Evolutionary conservation across 2,797 vertebrate genomes (phyloP), one percentile per base, ranked within the genome.

Genomic region (Holocentrus rufus): DNA sequence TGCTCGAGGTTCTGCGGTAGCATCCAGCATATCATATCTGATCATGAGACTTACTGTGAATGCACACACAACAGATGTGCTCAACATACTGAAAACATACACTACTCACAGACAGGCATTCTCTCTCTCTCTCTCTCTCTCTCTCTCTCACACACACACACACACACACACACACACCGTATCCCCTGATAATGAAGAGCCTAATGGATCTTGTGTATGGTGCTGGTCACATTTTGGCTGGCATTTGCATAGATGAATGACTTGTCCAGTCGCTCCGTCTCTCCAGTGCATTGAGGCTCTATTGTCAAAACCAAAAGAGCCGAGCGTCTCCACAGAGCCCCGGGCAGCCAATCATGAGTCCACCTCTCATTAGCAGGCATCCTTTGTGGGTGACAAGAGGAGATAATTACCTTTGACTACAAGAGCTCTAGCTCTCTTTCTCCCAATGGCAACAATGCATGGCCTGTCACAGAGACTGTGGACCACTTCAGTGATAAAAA

Each of bases 241-340:
- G 94, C 95, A 98, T 97, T 97, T 96, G 94, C 94, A 95, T 94
- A 94, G 94, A 95, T 96, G 95, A 96, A 96, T 96, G 95, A 96
- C 94, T 96, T 94, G 94, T 96, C 95, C 95, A 94, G 93, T 94
- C 94, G 90, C 92, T 95, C 74, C 75, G 22, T 88, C 93, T 95
- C 95, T 95, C 94, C 90, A 91, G 94, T 93, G 95, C 94, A 94
- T 94, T 92, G 89, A 94, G 92, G 92, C 93, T 95, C 82, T 93
- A 94, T 96, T 96, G 95, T 97, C 94, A 94, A 67, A 92, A 94
- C 95, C 93, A 95, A 76, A 96, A 96, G 94, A 96, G 94, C 93
- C 90, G 81, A 92, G 92, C 90, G 89, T 95, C 95, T 96, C 95
- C 70, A 89, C 92, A 94, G 95, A 95, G 93, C 95, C 92, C 91